Evolutionary conservation across 2,113 vertebrate genomes (phyloP), one percentile per base, ranked within the genome.

Genomic region (Bubo blakistoni): DNA sequence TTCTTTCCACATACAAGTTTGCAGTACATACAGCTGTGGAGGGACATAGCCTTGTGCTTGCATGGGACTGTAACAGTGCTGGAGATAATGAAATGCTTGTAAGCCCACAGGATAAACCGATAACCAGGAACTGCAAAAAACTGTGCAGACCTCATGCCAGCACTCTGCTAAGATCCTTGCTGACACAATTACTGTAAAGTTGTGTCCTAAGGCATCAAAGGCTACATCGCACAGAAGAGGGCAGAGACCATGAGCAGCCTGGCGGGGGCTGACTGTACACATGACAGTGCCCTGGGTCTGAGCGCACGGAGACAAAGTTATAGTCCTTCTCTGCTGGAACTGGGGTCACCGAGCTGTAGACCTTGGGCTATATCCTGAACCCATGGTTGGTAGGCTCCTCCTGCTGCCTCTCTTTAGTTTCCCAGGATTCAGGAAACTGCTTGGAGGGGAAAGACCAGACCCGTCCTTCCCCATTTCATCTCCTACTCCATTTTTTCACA

Each of bases 221-320:
- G 52, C 61, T 80, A 3, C 58, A 7, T 26, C 0, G 0, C 14
- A 8, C 22, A 32, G 58, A 40, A 63, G 54, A 38, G 26, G 81
- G 13, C 38, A 51, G 46, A 66, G 54, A 29, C 24, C 0, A 0
- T 1, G 38, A 69, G 62, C 57, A 59, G 57, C 42, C 52, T n/a
- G 42, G 21, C 38, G 59, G 44, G 21, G 29, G 17, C 46, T 54
- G 40, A 19, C 34, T 3, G 0, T 13, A 2, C 8, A 32, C 19
- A 3, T 11, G 3, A 6, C 1, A 7, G 15, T 5, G 12, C 36
- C 63, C 70, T 25, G 21, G 30, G 13, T 36, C 46, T 2, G 0
- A 63, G 24, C 1, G 0, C 61, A 69, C 32, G 17, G 49, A 72
- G 32, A 24, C 4, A 12, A 26, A 26, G 8, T 27, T 40, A 24